Evolutionary conservation across 1,140 invertebrate genomes (phyloP), one percentile per base, ranked within the genome.

Genomic region (Cherax quadricarinatus): DNA sequence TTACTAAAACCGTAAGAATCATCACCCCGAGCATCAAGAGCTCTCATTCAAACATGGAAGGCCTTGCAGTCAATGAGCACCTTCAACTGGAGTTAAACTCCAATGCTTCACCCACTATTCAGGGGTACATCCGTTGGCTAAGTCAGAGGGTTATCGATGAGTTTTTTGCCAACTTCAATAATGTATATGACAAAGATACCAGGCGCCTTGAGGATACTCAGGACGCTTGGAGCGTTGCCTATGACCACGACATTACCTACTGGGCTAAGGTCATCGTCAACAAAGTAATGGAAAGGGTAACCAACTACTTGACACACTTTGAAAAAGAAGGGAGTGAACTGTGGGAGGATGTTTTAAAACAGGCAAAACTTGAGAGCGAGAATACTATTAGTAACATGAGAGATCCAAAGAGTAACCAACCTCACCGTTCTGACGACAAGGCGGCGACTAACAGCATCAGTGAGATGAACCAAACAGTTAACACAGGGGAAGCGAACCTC

Each of bases 261-360:
- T 83, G 91, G 78, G 91, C 85, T 10, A 66, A 41, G 49, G 12
- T 57, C 9, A 85, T 91, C 41, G 89, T 91, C 9, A 49, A 80
- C 48, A 30, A 60, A 60, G 53, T 79, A 4, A 18, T 91, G 73
- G 79, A 66, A 51, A 75, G 41, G 48, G 62, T 73, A 3, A 60
- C 62, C 4, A 60, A 60, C 21, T 53, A 9, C 24, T 21, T 84
- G 53, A 30, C 24, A 18, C 3, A 84, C 3, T 4, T 24, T 3
- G 53, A 60, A n/a, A 18, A 30, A n/a, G 70, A 75, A 75, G 66
- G 66, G 66, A 57, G 14, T 14, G 53, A 57, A 57, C 14, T 57
- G 53, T n/a, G 66, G 66, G 21, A n/a, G 0, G 21, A n/a, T 6
- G 66, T n/a, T 70, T 21, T 70, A 70, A n/a, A n/a, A 18, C 66